Evolutionary conservation across 2,797 vertebrate genomes (phyloP).

Genomic region (Lateolabrax maculatus): DNA sequence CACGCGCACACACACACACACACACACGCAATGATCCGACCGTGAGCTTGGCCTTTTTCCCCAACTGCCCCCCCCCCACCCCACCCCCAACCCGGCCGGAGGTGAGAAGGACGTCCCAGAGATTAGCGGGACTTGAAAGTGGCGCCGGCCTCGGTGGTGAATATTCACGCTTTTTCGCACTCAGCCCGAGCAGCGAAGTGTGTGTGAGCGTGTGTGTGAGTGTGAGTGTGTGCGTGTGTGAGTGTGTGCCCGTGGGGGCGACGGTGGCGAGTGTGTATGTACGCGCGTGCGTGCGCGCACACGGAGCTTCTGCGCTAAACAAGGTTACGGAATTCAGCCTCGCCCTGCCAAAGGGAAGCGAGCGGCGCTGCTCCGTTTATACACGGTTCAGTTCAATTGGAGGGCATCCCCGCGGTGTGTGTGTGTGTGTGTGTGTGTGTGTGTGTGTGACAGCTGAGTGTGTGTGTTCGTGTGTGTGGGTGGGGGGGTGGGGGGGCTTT

Average conservation of each 20-base stretch:
- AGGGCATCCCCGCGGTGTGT: conserved; percentile 77
- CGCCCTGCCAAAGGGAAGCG: conserved; percentile 80
- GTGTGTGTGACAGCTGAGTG: conserved; percentile 41
- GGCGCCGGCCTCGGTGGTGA: conserved; percentile 66
- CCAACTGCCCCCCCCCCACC: conserved; percentile 63
- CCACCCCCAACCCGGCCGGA: conserved; percentile 46
- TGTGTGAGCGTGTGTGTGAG: conserved; percentile 47
- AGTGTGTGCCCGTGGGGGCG: conserved; percentile 76
- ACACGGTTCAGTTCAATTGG: conserved; percentile 77
- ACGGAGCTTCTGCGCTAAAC: conserved; percentile 83
- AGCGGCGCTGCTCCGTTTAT: conserved; percentile 68
- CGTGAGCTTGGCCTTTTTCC: conserved; percentile 69
- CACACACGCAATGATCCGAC: conserved; percentile 55
- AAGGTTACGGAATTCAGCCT: conserved; percentile 85
- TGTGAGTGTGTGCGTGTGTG: conserved; percentile 58
- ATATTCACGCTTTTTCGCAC: conserved; percentile 74
- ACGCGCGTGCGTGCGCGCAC: conserved; percentile 76
- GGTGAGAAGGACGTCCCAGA: conserved; percentile 68
- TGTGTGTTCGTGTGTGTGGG: conserved; percentile 29
- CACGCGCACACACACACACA: conserved; percentile 19
- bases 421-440: conserved; percentile 36
- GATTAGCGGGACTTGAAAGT: conserved; percentile 71
- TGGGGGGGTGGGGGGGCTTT: conserved; percentile 47
- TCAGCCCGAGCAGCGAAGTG: conserved; percentile 62
- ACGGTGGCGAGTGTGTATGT: conserved; percentile 45